Base-by-base conservation (phyloP, 2,113 vertebrate species). In the Amphiprion percula region DNA sequence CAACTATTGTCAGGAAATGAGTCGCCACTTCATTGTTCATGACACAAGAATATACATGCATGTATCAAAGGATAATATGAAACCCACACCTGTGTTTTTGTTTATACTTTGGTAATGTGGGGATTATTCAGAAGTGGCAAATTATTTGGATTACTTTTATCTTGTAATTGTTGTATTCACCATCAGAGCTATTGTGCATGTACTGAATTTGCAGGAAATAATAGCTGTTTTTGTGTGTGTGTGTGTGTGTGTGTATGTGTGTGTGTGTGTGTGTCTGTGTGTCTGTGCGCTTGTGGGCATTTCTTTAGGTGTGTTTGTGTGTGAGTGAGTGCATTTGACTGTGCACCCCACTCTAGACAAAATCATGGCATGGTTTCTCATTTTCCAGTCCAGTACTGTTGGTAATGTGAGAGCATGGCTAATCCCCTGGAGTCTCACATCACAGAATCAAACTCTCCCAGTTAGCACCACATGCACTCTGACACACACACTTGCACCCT, bases 321-420 rank as follows among this genome's bases (percentile, higher is more conserved):
- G 39, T 39, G 55, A 21, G 59, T 65, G 74, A 24, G 47, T 59
- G 78, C 24, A 66, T 87, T 70, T 80, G 76, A 86, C 75, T 69
- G 73, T 70, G 74, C 77, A 65, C 68, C 62, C 56, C 33, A 67
- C 73, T 86, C 64, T 84, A 83, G 70, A 86, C 80, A 86, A 84
- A 92, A 89, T 90, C 87, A 81, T 83, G 84, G 81, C 84, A 87
- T 88, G 79, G 86, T 88, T 94, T 94, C 91, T 94, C 90, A 94
- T 95, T 94, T 94, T 94, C 94, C 93, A 94, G 91, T 92, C 88
- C 92, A 93, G 84, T 93, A 90, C 93, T 90, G 87, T 86, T 55
- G 82, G 87, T 95, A 94, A 95, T 94, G 88, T 90, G 88, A 92
- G 90, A 91, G 79, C 87, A 64, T 75, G 86, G 87, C 84, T 90